Base-by-base conservation (phyloP, 2,797 vertebrate genomes). In the Hybognathus amarus region DNA sequence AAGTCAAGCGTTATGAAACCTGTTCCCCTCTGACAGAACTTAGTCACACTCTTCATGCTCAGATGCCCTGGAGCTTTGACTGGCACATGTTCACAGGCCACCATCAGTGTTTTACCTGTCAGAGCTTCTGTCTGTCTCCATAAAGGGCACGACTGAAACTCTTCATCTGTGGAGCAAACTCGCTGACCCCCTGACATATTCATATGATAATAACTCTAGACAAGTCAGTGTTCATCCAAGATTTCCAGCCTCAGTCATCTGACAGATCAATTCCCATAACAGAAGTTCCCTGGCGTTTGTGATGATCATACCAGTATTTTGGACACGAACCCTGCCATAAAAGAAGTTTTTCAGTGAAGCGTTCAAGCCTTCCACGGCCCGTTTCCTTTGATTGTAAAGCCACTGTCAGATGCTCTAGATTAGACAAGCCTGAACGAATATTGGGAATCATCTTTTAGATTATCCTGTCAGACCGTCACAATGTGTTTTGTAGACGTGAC, bases 191-290 rank as follows among this genome's bases (percentile, higher is more conserved):
- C 70, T 15, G 70, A 54, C 47, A 74, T 22, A 54, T 36, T 74
- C 52, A 74, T 74, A 13, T 8, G 27, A 10, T 54, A 74, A 74
- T 54, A 74, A 54, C 47, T n/a, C 30, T 15, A 15, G 70, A 54
- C 70, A 74, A 3, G 18, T 22, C 70, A 73, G 27, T 1, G 5
- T 54, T 74, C 70, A 22, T 74, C 18, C 27, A 52, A 33, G 33
- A 36, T 74, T 8, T 36, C 6, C 10, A 52, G 45, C 45, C 69
- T 50, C 69, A 20, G 11, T 18, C 6, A 74, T 54, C 70, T 74
- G 45, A 74, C 70, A 36, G 70, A 74, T 22, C 47, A 54, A n/a
- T 74, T 74, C 47, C 70, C 70, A 36, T 74, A 54, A 52, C 47
- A 36, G 47, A 54, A 22, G 47, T 15, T 74, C 70, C 12, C 18